Conservation (phyloP, 2,797 vertebrate genomes). For the Scomberomorus guttatus region DNA sequence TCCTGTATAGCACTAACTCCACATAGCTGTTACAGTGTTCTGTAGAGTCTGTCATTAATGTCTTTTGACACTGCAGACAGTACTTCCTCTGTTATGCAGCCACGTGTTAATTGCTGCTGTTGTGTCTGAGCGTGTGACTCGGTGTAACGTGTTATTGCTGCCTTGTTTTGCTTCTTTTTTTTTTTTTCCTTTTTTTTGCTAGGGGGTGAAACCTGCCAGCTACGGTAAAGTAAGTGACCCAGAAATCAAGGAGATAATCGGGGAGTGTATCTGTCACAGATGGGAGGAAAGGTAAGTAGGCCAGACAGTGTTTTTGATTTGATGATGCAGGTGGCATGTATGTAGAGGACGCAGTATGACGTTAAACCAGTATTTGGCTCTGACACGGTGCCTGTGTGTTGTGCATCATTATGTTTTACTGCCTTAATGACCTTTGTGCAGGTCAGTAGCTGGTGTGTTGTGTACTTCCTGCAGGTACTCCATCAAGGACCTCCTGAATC, state of each 20-base stretch:
- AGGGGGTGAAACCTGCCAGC: constrained; percentile 99
- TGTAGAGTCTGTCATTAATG: constrained; percentile 7
- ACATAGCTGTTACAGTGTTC: not conserved
- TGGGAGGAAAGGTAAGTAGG: constrained; percentile 95
- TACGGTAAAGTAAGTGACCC: constrained; percentile 96
- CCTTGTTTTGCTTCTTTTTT: constrained; percentile 50
- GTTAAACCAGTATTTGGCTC: constrained; percentile 54
- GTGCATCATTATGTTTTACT: constrained; percentile 36
- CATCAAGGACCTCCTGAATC: constrained; percentile 98
- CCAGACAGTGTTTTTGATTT: not conserved
- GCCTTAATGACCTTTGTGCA: constrained; percentile 38
- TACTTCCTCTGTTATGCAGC: not conserved
- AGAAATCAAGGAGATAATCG: constrained; percentile 99
- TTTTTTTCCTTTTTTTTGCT: too few relatives aligned
- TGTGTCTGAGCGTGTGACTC: constrained; percentile 17
- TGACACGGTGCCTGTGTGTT: constrained; percentile 43
- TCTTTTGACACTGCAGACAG: constrained; percentile 19
- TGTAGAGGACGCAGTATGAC: constrained; percentile 38
- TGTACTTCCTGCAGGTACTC: constrained; percentile 88
- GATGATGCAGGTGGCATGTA: constrained; percentile 6
- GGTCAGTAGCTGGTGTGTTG: constrained; percentile 44
- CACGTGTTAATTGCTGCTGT: constrained; percentile 8
- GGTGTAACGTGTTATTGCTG: constrained; percentile 20
- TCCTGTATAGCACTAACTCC: not conserved
- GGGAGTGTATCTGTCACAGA: constrained; percentile 97